A percentile compares a stretch with the other conserved stretches of the same genome.
phyloP scores from a whole-genome alignment of 2,888 invertebrate species.

The Aelia acuminata region DNA sequence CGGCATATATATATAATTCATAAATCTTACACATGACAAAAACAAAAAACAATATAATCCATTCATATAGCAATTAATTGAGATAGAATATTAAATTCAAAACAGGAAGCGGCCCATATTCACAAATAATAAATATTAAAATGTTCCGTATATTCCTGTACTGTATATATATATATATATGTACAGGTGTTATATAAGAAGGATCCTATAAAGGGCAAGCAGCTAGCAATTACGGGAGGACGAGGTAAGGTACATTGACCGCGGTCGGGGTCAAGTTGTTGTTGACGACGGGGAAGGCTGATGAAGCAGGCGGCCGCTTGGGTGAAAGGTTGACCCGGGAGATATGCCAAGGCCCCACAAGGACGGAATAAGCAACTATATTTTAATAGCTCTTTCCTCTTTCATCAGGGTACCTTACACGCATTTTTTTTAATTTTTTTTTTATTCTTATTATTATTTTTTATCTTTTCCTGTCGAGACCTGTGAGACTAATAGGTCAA shows the following conservation, averaged over 20 bases:
- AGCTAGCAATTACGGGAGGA: background rate
- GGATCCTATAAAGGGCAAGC: background rate
- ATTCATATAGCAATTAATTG: too few species aligned
- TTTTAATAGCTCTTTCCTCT: background rate
- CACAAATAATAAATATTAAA: too few species aligned
- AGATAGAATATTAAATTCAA: too few species aligned
- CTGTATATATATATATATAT: background rate
- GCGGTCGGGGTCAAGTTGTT: constrained; percentile 29
- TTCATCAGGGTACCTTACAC: background rate
- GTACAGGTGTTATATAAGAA: background rate
- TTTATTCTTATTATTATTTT: background rate
- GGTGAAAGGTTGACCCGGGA: constrained; percentile 31
- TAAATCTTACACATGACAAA: too few species aligned
- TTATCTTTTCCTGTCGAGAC: background rate
- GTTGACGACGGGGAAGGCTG: constrained; percentile 17
- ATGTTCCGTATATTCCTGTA: too few species aligned
- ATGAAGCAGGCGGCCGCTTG: background rate
- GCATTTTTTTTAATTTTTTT: background rate
- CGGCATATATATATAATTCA: too few species aligned
- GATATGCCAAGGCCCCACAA: constrained; percentile 19
- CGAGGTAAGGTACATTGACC: constrained; percentile 29
- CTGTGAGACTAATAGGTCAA: background rate
- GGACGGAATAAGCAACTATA: constrained; percentile 22
- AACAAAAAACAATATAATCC: too few species aligned
- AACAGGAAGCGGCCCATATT: too few species aligned